These are phyloP conservation scores for Microchirus variegatus DNA, from an alignment of 2,797 vertebrate genomes.

Conservation along the genomic window DNA sequence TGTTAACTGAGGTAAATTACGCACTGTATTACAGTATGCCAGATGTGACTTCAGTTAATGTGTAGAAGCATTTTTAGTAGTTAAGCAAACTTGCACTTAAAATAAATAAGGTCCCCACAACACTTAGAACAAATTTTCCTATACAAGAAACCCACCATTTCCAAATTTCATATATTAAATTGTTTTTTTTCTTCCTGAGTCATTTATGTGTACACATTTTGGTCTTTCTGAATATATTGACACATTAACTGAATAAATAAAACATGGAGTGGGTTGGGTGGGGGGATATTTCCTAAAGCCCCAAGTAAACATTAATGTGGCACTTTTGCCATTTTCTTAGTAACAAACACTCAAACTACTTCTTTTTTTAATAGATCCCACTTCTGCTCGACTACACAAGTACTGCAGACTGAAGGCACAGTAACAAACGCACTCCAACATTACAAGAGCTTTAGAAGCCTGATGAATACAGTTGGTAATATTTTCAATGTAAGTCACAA, in stretches of 20 bases:
- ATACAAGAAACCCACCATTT: constrained; percentile 30
- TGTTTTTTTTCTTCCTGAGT: constrained; percentile 74
- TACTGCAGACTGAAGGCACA: constrained; percentile 75
- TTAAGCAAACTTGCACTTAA: constrained; percentile 22
- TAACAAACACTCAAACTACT: constrained; percentile 17
- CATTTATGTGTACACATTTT: constrained; percentile 53
- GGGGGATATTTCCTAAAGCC: constrained; percentile 10
- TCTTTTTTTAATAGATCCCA: constrained; percentile 20
- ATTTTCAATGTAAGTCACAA: constrained; percentile 31
- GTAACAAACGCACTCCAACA: constrained; percentile 55
- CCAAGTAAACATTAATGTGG: constrained; percentile 46
- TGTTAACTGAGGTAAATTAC: constrained; percentile 54
- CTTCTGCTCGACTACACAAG: constrained; percentile 41
- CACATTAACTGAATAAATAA: constrained; percentile 48
- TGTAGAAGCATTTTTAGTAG: constrained; percentile 27
- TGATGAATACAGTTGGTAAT: constrained; percentile 24
- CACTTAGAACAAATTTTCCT: constrained; percentile 17
- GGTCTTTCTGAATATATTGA: constrained; percentile 37
- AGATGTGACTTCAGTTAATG: constrained; percentile 29
- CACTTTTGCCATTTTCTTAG: constrained; percentile 18
- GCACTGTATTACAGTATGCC: constrained; percentile 42
- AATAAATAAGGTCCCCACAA: constrained; percentile 56
- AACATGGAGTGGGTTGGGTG: constrained; percentile 12
- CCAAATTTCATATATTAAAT: constrained; percentile 61
- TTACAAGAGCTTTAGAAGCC: constrained; percentile 39